Percentiles rank a stretch among this genome's conserved stretches.
These are phyloP conservation scores for Chaetogeoica ovagalla DNA, from an alignment of 2,888 invertebrate genomes.

Conservation along the genomic window DNA sequence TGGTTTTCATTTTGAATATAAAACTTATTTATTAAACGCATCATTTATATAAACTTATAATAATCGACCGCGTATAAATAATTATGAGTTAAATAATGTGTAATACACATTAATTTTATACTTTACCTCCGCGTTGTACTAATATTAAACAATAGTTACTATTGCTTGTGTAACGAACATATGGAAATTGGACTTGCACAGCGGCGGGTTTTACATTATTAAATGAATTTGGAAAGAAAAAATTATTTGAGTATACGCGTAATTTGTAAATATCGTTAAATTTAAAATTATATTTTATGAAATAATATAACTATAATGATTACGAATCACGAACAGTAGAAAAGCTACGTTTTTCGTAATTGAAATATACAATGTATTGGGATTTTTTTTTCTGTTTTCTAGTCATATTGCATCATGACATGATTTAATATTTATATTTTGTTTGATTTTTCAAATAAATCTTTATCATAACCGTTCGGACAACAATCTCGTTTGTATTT, in stretches of 20 bases:
- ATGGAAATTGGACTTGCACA: slow-evolving; percentile 39
- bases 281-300: background rate
- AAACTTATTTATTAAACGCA: no score
- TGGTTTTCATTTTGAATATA: no score
- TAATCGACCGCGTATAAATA: no score
- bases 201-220: slow-evolving; percentile 1
- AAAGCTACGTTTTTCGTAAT: background rate
- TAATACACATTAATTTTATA: no score
- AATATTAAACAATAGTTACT: background rate
- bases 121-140: no score
- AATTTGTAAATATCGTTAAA: background rate
- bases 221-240: background rate
- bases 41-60: no score
- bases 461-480: background rate
- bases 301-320: background rate
- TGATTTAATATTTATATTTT: no score
- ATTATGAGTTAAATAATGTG: no score
- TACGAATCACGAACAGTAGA: background rate
- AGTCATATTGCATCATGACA: no score
- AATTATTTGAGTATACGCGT: background rate
- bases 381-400: no score
- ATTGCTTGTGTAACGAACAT: slow-evolving; percentile 35
- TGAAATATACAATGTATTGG: background rate
- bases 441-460: background rate
- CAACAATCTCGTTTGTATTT: background rate